phyloP scores from a whole-genome alignment of 92 coral and sea anemone genomes.

The Micromussa lordhowensis region DNA sequence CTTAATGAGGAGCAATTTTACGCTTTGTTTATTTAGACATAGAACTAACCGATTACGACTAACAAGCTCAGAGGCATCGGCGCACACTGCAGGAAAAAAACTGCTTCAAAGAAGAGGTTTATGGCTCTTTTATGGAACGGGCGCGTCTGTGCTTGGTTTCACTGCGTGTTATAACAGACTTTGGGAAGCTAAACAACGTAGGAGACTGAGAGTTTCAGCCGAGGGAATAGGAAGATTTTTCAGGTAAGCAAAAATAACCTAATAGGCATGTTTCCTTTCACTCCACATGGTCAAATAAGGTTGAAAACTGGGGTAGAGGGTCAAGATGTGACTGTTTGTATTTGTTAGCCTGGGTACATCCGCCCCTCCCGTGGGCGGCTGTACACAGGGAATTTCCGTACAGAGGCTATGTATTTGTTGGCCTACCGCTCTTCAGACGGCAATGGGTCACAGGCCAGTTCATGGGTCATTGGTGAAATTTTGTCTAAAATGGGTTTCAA shows the following conservation, averaged over 20 bases:
- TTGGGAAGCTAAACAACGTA: constrained; percentile 80
- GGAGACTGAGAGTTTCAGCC: constrained; percentile 75
- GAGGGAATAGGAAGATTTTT: constrained; percentile 92
- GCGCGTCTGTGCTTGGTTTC: background rate
- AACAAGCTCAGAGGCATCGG: background rate
- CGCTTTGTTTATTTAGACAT: background rate
- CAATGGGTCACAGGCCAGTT: too few relatives aligned
- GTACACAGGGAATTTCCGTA: too few relatives aligned
- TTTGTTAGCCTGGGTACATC: too few relatives aligned
- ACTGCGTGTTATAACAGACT: constrained; percentile 34
- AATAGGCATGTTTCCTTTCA: background rate
- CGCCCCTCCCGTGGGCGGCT: too few relatives aligned
- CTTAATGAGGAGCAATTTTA: background rate
- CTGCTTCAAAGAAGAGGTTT: constrained; percentile 5
- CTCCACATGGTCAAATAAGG: too few relatives aligned
- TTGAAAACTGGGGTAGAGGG: too few relatives aligned
- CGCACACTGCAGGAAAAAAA: background rate
- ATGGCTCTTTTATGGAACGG: constrained; percentile 1
- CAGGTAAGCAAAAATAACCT: constrained; percentile 55
- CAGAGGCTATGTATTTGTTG: too few relatives aligned
- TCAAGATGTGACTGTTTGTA: too few relatives aligned
- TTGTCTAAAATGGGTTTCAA: too few relatives aligned
- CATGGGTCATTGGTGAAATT: too few relatives aligned
- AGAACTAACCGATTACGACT: background rate
- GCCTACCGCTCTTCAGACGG: too few relatives aligned